A percentile compares a stretch with the other conserved stretches of the same genome.
Conservation (phyloP, 2,797 vertebrate species). For the Protonibea diacanthus region DNA sequence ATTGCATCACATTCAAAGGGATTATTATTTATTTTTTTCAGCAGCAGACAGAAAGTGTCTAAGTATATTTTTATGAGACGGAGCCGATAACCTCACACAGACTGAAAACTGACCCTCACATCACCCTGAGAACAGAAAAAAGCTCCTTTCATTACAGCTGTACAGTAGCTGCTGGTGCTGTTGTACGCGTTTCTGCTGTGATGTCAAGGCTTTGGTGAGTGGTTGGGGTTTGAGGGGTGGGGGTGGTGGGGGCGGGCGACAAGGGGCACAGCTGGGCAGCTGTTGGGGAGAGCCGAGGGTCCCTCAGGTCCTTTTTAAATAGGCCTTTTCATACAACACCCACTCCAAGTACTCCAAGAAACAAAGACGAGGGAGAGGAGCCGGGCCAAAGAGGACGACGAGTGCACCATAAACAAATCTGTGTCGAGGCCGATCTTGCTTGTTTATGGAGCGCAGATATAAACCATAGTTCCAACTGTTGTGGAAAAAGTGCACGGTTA, state of each 20-base stretch:
- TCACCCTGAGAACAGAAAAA: conserved; percentile 40
- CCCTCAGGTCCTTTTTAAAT: conserved; percentile 71
- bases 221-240: not conserved
- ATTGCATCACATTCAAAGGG: conserved; percentile 37
- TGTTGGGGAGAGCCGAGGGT: conserved; percentile 46
- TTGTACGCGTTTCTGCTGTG: conserved; percentile 39
- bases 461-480: conserved; percentile 32
- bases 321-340: conserved; percentile 76
- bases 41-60: conserved; percentile 22
- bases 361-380: conserved; percentile 49
- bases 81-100: conserved; percentile 22
- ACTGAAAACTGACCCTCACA: conserved; percentile 35
- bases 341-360: conserved; percentile 67
- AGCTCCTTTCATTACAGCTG: conserved; percentile 54
- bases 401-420: conserved; percentile 35
- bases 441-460: conserved; percentile 38
- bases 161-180: conserved; percentile 58
- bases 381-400: conserved; percentile 24
- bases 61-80: conserved; percentile 13
- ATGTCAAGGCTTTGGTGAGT: conserved; percentile 46
- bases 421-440: not conserved
- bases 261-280: conserved; percentile 75
- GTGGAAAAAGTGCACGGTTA: conserved; percentile 37
- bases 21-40: not conserved
- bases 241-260: conserved; percentile 14